Evolutionary conservation across 2,113 vertebrate genomes (phyloP).

Genomic region (Prinia subflava): DNA sequence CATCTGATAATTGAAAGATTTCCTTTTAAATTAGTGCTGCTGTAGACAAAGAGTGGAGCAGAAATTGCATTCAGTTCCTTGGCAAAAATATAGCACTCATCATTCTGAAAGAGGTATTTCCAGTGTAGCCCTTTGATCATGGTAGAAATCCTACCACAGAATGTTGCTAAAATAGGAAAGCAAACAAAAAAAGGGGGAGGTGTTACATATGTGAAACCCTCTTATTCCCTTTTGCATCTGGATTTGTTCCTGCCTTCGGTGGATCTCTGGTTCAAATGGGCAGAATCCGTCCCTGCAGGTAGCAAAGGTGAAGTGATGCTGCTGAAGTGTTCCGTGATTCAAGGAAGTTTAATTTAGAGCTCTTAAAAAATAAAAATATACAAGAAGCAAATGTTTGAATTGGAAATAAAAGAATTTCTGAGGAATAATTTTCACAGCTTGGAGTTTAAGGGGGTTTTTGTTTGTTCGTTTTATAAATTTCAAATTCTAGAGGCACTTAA

Average conservation of each 20-base stretch:
- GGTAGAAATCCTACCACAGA: not conserved
- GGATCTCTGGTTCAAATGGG: not conserved
- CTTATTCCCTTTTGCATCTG: not conserved
- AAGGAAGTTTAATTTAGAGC: not conserved
- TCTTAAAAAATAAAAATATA: not conserved
- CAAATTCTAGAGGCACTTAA: not conserved
- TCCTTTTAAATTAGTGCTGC: slow-evolving; percentile 41
- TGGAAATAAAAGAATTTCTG: not conserved
- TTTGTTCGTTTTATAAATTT: not conserved
- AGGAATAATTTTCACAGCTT: not conserved
- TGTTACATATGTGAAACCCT: not conserved
- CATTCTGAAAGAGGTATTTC: not conserved
- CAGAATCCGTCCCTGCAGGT: not conserved
- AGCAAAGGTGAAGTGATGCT: not conserved
- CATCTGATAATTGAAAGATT: slow-evolving; percentile 51
- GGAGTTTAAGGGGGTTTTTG: not conserved
- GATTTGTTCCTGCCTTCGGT: not conserved
- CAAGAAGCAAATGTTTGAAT: not conserved
- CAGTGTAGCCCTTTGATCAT: not conserved
- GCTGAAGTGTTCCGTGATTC: not conserved
- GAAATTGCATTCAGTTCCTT: not conserved
- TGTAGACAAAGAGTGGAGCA: slow-evolving; percentile 16
- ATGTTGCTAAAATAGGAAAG: not conserved
- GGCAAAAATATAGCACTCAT: slow-evolving; percentile 1
- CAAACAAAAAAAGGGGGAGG: not conserved